Conservation (phyloP, 2,113 vertebrate genomes). For the Bambusicola thoracicus region DNA sequence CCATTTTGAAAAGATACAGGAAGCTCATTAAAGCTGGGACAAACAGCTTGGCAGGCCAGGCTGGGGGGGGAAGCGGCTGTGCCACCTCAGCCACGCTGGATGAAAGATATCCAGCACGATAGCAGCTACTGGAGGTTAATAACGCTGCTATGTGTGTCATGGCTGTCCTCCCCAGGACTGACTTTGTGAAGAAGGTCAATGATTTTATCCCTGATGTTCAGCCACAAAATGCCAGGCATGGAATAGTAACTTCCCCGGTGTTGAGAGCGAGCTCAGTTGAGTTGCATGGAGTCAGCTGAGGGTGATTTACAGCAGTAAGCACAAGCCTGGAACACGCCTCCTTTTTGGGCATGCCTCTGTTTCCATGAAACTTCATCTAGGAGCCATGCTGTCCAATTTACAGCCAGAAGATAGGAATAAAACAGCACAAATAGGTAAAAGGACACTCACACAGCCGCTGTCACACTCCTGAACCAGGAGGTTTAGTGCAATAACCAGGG, state of each 20-base stretch:
- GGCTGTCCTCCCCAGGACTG: not conserved
- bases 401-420: not conserved
- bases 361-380: not conserved
- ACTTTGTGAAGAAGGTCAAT: not conserved
- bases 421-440: not conserved
- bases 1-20: conserved; percentile 4
- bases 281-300: fast-evolving
- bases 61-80: not conserved
- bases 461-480: not conserved
- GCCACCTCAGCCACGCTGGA: not conserved
- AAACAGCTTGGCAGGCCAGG: not conserved
- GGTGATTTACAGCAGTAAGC: not conserved
- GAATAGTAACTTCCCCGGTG: fast-evolving
- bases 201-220: not conserved
- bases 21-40: conserved; percentile 5
- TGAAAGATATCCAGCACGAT: not conserved
- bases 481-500: not conserved
- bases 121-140: not conserved
- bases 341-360: not conserved
- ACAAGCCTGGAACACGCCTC: not conserved
- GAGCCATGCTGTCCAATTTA: not conserved
- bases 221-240: not conserved
- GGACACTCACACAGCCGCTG: not conserved
- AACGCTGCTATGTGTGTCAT: fast-evolving
- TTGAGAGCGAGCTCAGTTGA: not conserved